Evolutionary conservation across 1,140 invertebrate species (phyloP).

Genomic region (Bradynema listronoti): DNA sequence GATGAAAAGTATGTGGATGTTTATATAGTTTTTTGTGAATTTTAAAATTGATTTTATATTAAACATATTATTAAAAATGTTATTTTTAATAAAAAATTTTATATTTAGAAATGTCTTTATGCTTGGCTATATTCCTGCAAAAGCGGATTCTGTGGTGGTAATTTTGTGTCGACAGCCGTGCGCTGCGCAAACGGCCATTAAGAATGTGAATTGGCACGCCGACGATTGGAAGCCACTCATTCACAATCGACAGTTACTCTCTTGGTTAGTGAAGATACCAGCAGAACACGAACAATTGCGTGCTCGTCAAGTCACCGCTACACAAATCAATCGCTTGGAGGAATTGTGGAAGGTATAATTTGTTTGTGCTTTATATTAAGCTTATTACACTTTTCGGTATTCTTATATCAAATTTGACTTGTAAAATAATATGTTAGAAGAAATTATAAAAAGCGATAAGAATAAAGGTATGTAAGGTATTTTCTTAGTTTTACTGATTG

Average conservation of each 20-base stretch:
- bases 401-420: no score
- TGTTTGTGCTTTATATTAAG: conserved; percentile 18
- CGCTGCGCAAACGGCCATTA: conserved; percentile 85
- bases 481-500: no score
- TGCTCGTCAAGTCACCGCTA: conserved; percentile 85
- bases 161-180: conserved; percentile 93
- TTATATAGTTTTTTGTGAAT: no score
- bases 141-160: conserved; percentile 98
- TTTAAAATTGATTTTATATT: no score
- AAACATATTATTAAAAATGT: no score
- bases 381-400: no score
- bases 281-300: conserved; percentile 88
- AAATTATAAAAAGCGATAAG: no score
- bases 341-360: conserved; percentile 79
- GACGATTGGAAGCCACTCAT: conserved; percentile 98
- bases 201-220: conserved; percentile 90
- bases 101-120: conserved; percentile 77
- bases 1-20: no score
- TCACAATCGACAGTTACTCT: conserved; percentile 84
- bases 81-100: no score
- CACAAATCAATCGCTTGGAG: conserved; percentile 94
- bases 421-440: no score
- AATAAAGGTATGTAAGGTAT: no score
- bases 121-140: conserved; percentile 95
- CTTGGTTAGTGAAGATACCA: conserved; percentile 92